phyloP scores from a whole-genome alignment of 2,888 invertebrate species.

The Orchesellides sinensis region DNA sequence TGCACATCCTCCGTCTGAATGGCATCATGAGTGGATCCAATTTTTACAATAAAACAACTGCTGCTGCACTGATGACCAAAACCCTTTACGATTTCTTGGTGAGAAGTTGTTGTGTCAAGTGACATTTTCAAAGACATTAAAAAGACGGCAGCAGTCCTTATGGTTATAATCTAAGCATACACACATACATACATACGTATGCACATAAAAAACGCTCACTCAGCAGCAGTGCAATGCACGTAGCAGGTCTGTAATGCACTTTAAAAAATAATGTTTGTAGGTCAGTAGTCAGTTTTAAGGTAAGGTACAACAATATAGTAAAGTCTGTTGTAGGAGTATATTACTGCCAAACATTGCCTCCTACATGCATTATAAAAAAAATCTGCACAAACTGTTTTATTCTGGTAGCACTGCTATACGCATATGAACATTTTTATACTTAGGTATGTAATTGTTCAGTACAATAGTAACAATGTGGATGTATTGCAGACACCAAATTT shows the following conservation, averaged over 20 bases:
- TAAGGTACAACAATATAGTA: slow-evolving; percentile 27
- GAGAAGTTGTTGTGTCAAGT: slow-evolving; percentile 10
- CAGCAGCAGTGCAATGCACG: too few species aligned
- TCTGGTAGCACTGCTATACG: background rate
- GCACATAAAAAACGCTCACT: slow-evolving; percentile 24
- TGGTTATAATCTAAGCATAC: too few species aligned
- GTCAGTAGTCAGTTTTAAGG: slow-evolving; percentile 37
- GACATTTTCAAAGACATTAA: slow-evolving; percentile 45
- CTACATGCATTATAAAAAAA: background rate
- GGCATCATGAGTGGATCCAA: too few species aligned
- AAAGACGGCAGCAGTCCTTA: background rate
- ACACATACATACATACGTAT: background rate
- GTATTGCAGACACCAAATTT: too few species aligned
- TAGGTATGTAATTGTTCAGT: too few species aligned
- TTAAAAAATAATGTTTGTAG: slow-evolving; percentile 52
- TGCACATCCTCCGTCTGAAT: background rate
- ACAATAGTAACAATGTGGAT: too few species aligned
- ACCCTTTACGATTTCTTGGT: background rate
- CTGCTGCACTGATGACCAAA: background rate
- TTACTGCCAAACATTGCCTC: background rate
- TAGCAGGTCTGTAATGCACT: too few species aligned
- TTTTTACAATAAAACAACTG: background rate
- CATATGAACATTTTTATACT: background rate
- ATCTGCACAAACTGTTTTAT: background rate
- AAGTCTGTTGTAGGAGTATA: background rate